Evolutionary conservation across 2,888 invertebrate species (phyloP).

Genomic region (Pocota personata): DNA sequence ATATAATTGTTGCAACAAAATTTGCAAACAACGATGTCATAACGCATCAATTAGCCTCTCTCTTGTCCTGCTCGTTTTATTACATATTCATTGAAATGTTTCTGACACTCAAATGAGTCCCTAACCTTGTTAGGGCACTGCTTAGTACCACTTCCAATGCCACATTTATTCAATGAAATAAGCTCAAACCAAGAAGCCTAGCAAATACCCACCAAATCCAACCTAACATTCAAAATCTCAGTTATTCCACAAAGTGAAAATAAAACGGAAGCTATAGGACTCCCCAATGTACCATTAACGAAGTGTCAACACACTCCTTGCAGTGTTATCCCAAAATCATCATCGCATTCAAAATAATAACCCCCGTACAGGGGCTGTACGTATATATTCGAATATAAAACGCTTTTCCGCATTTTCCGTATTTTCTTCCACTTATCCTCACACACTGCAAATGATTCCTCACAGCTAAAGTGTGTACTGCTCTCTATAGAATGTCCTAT

Average conservation of each 20-base stretch:
- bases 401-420: neutral
- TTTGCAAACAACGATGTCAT: neutral
- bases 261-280: neutral
- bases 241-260: neutral
- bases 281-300: neutral
- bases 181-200: neutral
- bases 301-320: neutral
- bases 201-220: neutral
- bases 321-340: neutral
- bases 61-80: neutral
- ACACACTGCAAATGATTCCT: constrained; percentile 14
- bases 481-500: neutral
- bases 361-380: neutral
- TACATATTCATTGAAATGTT: neutral
- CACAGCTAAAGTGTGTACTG: neutral
- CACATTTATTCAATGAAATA: neutral
- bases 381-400: neutral
- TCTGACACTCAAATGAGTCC: neutral
- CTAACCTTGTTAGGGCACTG: neutral
- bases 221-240: neutral
- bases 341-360: constrained; percentile 44
- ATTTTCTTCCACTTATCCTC: neutral
- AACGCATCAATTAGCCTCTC: neutral
- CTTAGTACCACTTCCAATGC: neutral
- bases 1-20: neutral